These are phyloP conservation scores for Lymantria monacha DNA, from an alignment of 2,888 invertebrate genomes.

Conservation along the genomic window DNA sequence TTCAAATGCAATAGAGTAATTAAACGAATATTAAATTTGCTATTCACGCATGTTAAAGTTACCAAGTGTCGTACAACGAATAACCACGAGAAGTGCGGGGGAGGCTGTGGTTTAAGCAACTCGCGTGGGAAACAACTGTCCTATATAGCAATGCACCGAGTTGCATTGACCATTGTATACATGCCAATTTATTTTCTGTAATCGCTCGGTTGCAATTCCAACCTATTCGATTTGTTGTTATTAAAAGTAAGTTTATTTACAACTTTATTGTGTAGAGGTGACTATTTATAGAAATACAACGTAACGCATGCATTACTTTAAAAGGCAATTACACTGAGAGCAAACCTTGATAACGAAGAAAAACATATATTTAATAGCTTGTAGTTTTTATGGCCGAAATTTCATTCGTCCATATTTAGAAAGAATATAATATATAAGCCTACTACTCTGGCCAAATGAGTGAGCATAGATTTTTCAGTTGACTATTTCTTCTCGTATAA, in stretches of 20 bases:
- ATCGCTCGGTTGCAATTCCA: constrained; percentile 5
- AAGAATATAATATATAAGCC: too few relatives aligned
- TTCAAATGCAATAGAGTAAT: constrained; percentile 7
- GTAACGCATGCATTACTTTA: not conserved
- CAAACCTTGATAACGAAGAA: not conserved
- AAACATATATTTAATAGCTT: too few relatives aligned
- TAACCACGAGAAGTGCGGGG: constrained; percentile 47
- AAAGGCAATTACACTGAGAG: not conserved
- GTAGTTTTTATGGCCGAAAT: too few relatives aligned
- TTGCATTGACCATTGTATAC: constrained; percentile 25
- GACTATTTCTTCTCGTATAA: too few relatives aligned
- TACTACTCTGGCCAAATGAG: too few relatives aligned
- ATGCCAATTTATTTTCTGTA: constrained; percentile 21
- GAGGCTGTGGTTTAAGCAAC: constrained; percentile 55
- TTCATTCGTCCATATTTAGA: too few relatives aligned
- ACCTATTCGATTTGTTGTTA: constrained; percentile 2
- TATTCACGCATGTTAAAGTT: constrained; percentile 22
- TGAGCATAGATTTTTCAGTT: too few relatives aligned
- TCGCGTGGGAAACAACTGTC: constrained; percentile 61
- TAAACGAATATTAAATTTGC: constrained; percentile 8
- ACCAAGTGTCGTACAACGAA: constrained; percentile 29
- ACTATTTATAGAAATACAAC: not conserved
- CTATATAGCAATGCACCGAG: constrained; percentile 44
- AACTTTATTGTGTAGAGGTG: not conserved
- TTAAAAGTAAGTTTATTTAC: constrained; percentile 5